Evolutionary conservation across 2,113 vertebrate species (phyloP).

Genomic region (Vidua macroura): DNA sequence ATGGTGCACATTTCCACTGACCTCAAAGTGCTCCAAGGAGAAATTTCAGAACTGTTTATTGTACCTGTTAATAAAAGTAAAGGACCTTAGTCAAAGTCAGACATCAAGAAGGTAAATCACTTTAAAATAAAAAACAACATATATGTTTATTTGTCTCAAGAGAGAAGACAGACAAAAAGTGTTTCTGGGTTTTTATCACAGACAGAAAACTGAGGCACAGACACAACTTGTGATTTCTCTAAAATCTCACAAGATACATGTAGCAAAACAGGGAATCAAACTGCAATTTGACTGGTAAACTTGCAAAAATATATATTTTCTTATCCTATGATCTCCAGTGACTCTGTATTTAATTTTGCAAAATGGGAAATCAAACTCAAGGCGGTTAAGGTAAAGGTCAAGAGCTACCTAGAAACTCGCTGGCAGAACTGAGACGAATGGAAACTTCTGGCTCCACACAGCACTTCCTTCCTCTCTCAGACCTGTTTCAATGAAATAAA

Average conservation of each 20-base stretch:
- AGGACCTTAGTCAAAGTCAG: background rate
- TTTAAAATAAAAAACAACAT: background rate
- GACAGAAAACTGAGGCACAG: background rate
- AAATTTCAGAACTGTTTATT: background rate
- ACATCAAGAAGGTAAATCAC: background rate
- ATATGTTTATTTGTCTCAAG: background rate
- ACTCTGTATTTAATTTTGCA: background rate
- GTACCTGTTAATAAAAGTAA: background rate
- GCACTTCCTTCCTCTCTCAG: slow-evolving; percentile 14
- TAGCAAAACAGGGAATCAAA: background rate
- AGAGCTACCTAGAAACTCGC: background rate
- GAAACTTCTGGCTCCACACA: background rate
- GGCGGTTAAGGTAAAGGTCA: background rate
- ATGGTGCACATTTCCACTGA: background rate
- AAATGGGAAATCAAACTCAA: background rate
- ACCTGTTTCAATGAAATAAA: background rate
- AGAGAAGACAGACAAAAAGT: background rate
- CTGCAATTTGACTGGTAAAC: background rate
- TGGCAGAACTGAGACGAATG: background rate
- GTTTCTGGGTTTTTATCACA: background rate
- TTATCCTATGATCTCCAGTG: background rate
- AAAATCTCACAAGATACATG: background rate
- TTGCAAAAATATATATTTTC: background rate
- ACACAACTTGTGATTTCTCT: background rate
- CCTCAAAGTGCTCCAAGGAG: background rate